Conservation (phyloP, 2,888 invertebrate genomes). For the Andrena minutula region DNA sequence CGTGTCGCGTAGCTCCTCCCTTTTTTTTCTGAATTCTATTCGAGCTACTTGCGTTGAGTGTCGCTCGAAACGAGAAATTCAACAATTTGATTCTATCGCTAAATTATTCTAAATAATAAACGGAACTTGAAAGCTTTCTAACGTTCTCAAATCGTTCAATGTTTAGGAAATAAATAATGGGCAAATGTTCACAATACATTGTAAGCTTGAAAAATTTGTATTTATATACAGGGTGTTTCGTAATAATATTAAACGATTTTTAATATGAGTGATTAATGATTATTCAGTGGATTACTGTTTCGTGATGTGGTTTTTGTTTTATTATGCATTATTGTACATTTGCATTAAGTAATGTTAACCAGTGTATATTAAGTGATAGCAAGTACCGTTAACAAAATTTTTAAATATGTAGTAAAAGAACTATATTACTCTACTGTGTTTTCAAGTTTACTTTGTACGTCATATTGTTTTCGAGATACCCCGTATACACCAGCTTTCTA, state of each 20-base stretch:
- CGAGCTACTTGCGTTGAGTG: not conserved
- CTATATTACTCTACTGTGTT: not conserved
- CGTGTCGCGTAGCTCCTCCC: constrained; percentile 13
- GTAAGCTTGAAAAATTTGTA: not conserved
- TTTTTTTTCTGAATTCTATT: not conserved
- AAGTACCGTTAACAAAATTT: not conserved
- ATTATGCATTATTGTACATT: too few species aligned
- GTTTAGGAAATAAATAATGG: too few species aligned
- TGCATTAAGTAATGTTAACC: not conserved
- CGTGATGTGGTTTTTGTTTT: too few species aligned
- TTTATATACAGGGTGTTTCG: constrained; percentile 1
- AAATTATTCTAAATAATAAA: not conserved
- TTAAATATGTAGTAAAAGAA: not conserved
- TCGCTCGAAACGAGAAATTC: not conserved
- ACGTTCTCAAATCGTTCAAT: not conserved
- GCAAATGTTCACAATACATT: not conserved
- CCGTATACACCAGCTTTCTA: not conserved
- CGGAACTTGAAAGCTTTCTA: not conserved
- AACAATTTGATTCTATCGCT: not conserved
- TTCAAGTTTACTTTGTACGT: too few species aligned
- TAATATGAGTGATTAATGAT: not conserved
- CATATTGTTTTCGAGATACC: not conserved
- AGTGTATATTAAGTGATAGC: not conserved
- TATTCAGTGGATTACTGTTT: not conserved
- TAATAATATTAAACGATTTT: not conserved